Conservation (phyloP, 1,140 invertebrate genomes). For the Coenobita brevimanus region DNA sequence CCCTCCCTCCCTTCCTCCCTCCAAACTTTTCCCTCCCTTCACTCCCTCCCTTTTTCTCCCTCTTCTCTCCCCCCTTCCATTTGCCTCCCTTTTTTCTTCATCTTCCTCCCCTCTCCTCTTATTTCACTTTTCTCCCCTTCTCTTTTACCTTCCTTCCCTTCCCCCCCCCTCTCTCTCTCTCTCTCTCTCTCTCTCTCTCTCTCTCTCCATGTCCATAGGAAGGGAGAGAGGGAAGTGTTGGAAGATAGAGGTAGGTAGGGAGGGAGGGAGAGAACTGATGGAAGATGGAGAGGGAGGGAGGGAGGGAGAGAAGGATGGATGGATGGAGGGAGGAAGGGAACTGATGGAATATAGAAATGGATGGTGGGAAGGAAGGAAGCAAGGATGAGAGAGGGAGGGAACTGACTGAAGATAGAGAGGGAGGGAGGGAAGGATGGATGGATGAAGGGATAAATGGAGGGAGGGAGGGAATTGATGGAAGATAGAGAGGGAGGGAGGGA, state of each 20-base stretch:
- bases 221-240: neutral
- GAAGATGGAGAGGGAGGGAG: no score
- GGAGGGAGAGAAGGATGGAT: neutral
- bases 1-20: neutral
- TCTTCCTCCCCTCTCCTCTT: neutral
- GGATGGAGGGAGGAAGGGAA: neutral
- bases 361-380: slow-evolving; percentile 7
- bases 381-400: no score
- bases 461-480: no score
- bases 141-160: neutral
- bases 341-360: neutral
- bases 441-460: slow-evolving; percentile 4
- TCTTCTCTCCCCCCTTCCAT: neutral
- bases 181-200: slow-evolving; percentile 12
- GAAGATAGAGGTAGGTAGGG: neutral
- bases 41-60: neutral
- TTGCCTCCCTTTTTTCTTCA: neutral
- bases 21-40: neutral
- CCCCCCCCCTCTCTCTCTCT: slow-evolving; percentile 17
- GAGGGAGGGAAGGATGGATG: neutral
- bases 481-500: neutral
- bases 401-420: no score
- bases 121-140: neutral
- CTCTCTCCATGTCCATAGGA: neutral
- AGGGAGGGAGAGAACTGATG: no score